Evolutionary conservation across 2,888 invertebrate genomes (phyloP).

Genomic region (Xestia rhomboidea): DNA sequence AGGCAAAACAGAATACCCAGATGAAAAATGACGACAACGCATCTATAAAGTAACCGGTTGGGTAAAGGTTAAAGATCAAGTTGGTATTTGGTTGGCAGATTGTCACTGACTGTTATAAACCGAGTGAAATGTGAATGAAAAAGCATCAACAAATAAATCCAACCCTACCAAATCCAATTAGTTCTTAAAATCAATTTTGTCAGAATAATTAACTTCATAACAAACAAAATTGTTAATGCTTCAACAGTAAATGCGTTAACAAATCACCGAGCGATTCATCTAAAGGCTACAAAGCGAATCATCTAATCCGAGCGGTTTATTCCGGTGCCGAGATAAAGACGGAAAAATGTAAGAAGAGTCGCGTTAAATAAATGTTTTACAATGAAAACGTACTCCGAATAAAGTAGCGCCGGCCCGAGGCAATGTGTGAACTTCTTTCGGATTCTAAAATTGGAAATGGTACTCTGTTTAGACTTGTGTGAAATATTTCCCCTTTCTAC

Average conservation of each 20-base stretch:
- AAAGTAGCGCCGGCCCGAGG: background rate
- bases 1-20: background rate
- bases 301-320: constrained; percentile 61
- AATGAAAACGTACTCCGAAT: constrained; percentile 31
- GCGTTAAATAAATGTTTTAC: constrained; percentile 51
- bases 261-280: constrained; percentile 58
- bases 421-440: background rate
- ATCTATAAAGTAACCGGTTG: background rate
- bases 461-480: background rate
- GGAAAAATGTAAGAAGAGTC: constrained; percentile 47
- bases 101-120: background rate
- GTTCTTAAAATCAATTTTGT: background rate
- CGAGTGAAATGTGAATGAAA: too few relatives aligned
- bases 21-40: too few relatives aligned
- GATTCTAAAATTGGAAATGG: background rate
- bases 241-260: constrained; percentile 43
- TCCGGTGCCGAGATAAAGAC: constrained; percentile 48
- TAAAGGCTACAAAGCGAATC: constrained; percentile 48
- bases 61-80: background rate
- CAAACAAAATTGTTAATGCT: constrained; percentile 27
- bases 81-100: background rate
- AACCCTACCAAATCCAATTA: background rate
- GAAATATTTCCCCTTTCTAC: background rate
- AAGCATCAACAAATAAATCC: background rate
- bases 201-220: constrained; percentile 14